Base-by-base conservation (phyloP, 53 echinoderm and acorn worm genomes). In the Actinopyga echinites region DNA sequence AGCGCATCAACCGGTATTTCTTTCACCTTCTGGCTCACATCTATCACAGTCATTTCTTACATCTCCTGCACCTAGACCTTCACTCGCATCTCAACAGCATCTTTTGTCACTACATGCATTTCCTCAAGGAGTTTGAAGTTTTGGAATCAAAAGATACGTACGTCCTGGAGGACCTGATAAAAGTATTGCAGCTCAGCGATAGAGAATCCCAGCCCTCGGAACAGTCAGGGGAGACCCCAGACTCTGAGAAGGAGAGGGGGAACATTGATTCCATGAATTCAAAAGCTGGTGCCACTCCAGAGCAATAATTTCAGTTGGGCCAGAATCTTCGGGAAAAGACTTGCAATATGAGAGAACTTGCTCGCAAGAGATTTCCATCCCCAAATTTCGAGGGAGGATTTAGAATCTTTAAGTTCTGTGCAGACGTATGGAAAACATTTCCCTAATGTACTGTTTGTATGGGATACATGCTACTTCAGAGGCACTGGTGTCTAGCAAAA, bases 1-100 rank as follows among this genome's bases (percentile, higher is more conserved):
- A 95, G 75, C 89, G 87, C 33, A 92, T 99, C 19, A 66, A 87
- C 30, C 89, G 94, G 57, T 82, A 90, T 26, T 84, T 99, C 54
- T 95, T 99, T 83, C 91, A 99, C 49, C 85, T 99, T 55, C 40
- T 90, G 56, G 99, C 95, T 21, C 97, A 99, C 87, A 95, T 99
- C 65, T 99, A 99, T 85, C 95, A 84, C 49, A 90, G 91, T 28
- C 99, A 99, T 59, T 99, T 90, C 59, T 89, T 91, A 54, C 94
- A 92, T 57, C 79, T 99, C 30, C 71, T 83, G 28, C 75, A 83
- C 52, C 73, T 91, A 9, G 92, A 99, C 31, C 92, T 99, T 17
- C 92, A 94, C 33, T 73, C 82, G 32, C 99, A 99, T 45, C 94
- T 95, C 82, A 99, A 99, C 87, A 90, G 92, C 60, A 81, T 99